Evolutionary conservation across 2,113 vertebrate species (phyloP).

Genomic region (Podilymbus podiceps): DNA sequence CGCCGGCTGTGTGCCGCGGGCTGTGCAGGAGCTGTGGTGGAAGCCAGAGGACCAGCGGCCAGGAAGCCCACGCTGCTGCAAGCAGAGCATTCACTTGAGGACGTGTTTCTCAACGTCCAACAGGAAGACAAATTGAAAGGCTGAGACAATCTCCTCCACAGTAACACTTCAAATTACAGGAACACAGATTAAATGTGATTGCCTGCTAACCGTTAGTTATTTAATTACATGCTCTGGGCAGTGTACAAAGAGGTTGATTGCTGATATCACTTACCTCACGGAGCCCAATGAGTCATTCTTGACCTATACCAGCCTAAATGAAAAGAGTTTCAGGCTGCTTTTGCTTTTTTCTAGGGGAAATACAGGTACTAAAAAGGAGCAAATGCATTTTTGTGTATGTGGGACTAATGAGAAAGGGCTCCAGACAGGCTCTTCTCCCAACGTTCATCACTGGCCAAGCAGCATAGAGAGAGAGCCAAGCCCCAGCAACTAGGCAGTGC

Average conservation of each 20-base stretch:
- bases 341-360: neutral
- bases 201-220: neutral
- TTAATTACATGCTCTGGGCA: neutral
- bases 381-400: neutral
- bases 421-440: neutral
- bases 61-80: neutral
- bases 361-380: neutral
- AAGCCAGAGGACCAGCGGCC: accelerated
- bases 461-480: neutral
- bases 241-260: neutral
- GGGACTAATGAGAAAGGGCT: neutral
- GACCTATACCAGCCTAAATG: neutral
- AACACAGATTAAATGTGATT: neutral
- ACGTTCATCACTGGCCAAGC: accelerated
- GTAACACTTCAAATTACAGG: neutral
- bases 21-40: neutral
- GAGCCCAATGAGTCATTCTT: neutral
- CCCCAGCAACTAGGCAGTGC: neutral
- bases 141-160: neutral
- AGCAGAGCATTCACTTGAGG: neutral
- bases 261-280: neutral
- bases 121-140: neutral
- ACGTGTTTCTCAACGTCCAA: neutral
- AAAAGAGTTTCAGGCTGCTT: neutral
- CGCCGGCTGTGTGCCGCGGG: accelerated